phyloP scores from a whole-genome alignment of 2,797 vertebrate species.

The Leuciscus waleckii region DNA sequence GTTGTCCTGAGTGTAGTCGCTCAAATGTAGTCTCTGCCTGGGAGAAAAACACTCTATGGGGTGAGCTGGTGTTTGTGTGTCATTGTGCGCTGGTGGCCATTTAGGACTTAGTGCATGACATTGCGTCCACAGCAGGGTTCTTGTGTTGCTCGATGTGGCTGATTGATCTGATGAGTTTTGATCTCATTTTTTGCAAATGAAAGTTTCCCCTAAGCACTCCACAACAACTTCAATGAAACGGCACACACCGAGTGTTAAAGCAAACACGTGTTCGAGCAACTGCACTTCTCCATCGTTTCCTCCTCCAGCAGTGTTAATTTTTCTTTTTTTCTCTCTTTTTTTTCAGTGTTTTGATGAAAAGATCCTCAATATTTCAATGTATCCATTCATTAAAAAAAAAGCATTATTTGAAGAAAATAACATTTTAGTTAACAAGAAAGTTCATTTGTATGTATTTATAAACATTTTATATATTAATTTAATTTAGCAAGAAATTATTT shows the following conservation, averaged over 20 bases:
- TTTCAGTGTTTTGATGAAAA: not conserved
- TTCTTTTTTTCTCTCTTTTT: not conserved
- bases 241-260: conserved; percentile 23
- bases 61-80: conserved; percentile 17
- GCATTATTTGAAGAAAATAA: not conserved
- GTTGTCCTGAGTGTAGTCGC: conserved; percentile 53
- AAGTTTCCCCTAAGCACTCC: conserved; percentile 37
- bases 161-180: conserved; percentile 49
- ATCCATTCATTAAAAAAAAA: not conserved
- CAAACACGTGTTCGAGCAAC: conserved; percentile 14
- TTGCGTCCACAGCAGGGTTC: conserved; percentile 34
- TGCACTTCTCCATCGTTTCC: not conserved
- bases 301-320: not conserved
- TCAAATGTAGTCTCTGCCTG: conserved; percentile 53
- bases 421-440: not conserved
- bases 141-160: conserved; percentile 33
- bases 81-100: conserved; percentile 34
- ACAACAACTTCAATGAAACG: conserved; percentile 29
- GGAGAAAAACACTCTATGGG: conserved; percentile 56
- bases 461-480: not conserved
- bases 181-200: conserved; percentile 35
- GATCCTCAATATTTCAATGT: not conserved
- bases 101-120: conserved; percentile 27
- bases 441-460: not conserved
- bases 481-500: not conserved